These are phyloP conservation scores for Scaeva pyrastri DNA, from an alignment of 2,888 invertebrate genomes.

Conservation along the genomic window DNA sequence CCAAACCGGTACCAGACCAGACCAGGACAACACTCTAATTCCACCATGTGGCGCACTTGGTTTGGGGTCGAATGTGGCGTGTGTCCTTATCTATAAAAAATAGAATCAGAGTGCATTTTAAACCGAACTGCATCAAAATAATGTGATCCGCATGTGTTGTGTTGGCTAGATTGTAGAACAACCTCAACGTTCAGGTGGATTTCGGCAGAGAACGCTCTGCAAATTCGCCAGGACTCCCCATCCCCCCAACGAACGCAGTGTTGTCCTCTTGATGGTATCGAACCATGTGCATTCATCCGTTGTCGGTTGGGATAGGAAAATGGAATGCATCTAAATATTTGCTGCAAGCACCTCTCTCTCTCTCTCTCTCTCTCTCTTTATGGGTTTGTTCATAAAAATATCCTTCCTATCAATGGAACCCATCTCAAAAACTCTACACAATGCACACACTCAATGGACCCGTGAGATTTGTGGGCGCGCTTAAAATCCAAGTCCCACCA, in stretches of 20 bases:
- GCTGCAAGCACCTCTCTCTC: not conserved
- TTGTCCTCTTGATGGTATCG: conserved; percentile 9
- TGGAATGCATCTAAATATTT: conserved; percentile 46
- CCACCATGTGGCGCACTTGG: conserved; percentile 33
- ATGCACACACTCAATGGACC: conserved; percentile 16
- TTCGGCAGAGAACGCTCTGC: not conserved
- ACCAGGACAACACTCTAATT: not conserved
- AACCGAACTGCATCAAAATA: conserved; percentile 70
- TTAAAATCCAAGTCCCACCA: conserved; percentile 48
- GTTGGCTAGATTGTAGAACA: not conserved
- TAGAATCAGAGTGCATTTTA: conserved; percentile 66
- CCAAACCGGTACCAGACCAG: too few relatives aligned
- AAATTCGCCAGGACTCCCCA: not conserved
- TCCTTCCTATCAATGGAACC: not conserved
- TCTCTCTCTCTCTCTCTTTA: too few relatives aligned
- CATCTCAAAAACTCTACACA: not conserved
- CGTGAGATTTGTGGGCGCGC: conserved; percentile 44
- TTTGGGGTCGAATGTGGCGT: conserved; percentile 20
- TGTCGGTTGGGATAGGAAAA: conserved; percentile 34
- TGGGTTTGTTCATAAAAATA: not conserved
- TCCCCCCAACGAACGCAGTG: not conserved
- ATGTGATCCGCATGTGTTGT: conserved; percentile 46
- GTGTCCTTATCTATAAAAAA: conserved; percentile 56
- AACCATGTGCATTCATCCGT: conserved; percentile 53
- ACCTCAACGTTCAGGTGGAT: conserved; percentile 21